Percentiles rank a stretch among this genome's conserved stretches.
Conservation (phyloP, 2,797 vertebrate species). For the Smutsia gigantea region DNA sequence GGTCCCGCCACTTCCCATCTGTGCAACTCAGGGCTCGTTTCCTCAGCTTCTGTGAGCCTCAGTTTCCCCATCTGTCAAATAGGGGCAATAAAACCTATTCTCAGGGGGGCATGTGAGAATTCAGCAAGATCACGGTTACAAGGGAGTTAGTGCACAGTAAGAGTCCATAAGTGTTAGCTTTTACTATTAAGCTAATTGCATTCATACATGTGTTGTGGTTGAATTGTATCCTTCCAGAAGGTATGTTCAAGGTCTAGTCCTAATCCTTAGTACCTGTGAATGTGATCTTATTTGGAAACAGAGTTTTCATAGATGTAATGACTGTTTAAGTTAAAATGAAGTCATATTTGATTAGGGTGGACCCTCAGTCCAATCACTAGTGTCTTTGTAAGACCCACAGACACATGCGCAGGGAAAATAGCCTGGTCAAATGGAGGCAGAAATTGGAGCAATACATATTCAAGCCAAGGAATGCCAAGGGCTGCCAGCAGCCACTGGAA, state of each 20-base stretch:
- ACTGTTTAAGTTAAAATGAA: not conserved
- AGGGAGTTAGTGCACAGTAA: not conserved
- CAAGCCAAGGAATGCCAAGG: not conserved
- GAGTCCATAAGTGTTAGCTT: not conserved
- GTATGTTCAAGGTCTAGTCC: not conserved
- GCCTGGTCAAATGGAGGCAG: not conserved
- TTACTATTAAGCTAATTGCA: not conserved
- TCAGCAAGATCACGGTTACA: not conserved
- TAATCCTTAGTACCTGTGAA: not conserved
- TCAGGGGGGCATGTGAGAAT: not conserved
- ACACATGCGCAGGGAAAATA: not conserved
- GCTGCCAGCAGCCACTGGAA: not conserved
- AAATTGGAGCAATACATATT: not conserved
- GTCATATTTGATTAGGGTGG: not conserved
- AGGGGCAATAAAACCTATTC: not conserved
- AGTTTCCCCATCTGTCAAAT: not conserved
- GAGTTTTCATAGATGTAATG: not conserved
- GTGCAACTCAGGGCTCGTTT: not conserved
- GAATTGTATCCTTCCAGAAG: not conserved
- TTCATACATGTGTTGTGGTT: not conserved
- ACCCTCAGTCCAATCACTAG: not conserved
- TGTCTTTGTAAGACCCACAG: not conserved
- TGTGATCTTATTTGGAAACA: not conserved
- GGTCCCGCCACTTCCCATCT: not conserved
- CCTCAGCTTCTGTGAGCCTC: not conserved